A percentile compares a stretch with the other conserved stretches of the same genome.
These are phyloP conservation scores for Oryzias woworae DNA, from an alignment of 2,113 vertebrate genomes.

Conservation along the genomic window DNA sequence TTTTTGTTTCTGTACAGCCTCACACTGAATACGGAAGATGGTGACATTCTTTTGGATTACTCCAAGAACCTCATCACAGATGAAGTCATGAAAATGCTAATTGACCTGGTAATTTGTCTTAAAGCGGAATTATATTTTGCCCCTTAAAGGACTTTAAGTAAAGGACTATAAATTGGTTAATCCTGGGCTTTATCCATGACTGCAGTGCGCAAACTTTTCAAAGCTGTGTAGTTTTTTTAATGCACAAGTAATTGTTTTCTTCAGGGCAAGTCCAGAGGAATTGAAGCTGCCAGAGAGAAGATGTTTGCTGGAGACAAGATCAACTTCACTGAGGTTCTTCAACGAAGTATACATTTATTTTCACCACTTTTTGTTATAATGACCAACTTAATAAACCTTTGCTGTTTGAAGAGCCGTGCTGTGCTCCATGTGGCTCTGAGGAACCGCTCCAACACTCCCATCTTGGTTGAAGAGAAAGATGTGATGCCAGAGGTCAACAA, in stretches of 20 bases:
- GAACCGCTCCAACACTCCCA: conserved; percentile 89
- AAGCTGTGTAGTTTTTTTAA: not conserved
- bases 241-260: conserved; percentile 23
- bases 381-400: too few relatives aligned
- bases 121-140: not conserved
- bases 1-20: conserved; percentile 75
- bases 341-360: too few relatives aligned
- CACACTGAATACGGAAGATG: conserved; percentile 83
- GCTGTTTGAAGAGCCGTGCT: conserved; percentile 83
- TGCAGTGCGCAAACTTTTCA: too few relatives aligned
- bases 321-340: conserved; percentile 92
- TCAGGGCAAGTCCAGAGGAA: conserved; percentile 89
- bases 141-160: not conserved
- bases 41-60: conserved; percentile 92
- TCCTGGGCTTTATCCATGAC: too few relatives aligned
- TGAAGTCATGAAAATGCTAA: conserved; percentile 89
- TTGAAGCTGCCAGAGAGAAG: conserved; percentile 86
- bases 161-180: too few relatives aligned
- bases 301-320: conserved; percentile 96
- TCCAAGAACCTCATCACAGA: conserved; percentile 95
- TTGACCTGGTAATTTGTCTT: conserved; percentile 84
- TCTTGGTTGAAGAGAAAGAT: conserved; percentile 88
- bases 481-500: conserved; percentile 94
- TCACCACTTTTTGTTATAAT: too few relatives aligned
- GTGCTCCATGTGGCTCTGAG: conserved; percentile 94